Evolutionary conservation across 1,140 invertebrate species (phyloP).

Genomic region (Achatina immaculata): DNA sequence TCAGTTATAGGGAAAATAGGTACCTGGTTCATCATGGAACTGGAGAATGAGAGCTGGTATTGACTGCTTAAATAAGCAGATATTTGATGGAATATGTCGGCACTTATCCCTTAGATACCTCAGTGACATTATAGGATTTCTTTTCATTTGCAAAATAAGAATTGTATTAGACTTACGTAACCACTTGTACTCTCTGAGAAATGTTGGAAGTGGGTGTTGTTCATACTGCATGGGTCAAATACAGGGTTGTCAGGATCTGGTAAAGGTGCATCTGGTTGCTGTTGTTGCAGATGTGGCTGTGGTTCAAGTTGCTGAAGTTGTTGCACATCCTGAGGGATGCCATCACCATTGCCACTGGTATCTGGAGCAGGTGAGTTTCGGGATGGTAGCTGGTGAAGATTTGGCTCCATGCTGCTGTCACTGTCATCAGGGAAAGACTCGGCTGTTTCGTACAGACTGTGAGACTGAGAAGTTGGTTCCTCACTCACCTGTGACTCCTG

Average conservation of each 20-base stretch:
- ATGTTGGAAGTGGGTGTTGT: background rate
- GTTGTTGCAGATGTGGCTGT: background rate
- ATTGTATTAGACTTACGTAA: background rate
- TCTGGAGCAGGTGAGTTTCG: too few species aligned
- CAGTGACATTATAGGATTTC: too few species aligned
- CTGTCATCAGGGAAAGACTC: constrained; percentile 41
- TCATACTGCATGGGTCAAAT: background rate
- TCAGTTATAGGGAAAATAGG: too few species aligned
- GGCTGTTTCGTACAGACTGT: constrained; percentile 48
- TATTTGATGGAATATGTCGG: too few species aligned
- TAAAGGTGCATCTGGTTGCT: background rate
- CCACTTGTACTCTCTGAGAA: background rate
- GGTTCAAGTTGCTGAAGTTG: constrained; percentile 20
- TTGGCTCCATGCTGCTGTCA: constrained; percentile 15
- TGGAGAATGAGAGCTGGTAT: too few species aligned
- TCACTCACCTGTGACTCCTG: constrained; percentile 25
- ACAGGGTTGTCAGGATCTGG: background rate
- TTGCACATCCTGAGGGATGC: background rate
- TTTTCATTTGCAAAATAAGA: too few species aligned
- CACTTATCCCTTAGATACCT: too few species aligned
- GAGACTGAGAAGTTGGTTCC: constrained; percentile 38
- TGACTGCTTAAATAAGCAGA: too few species aligned
- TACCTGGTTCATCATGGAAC: too few species aligned
- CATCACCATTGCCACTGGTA: background rate
- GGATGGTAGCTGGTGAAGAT: background rate